Conservation (phyloP, 2,797 vertebrate genomes). For the Tarsius wallacei region DNA sequence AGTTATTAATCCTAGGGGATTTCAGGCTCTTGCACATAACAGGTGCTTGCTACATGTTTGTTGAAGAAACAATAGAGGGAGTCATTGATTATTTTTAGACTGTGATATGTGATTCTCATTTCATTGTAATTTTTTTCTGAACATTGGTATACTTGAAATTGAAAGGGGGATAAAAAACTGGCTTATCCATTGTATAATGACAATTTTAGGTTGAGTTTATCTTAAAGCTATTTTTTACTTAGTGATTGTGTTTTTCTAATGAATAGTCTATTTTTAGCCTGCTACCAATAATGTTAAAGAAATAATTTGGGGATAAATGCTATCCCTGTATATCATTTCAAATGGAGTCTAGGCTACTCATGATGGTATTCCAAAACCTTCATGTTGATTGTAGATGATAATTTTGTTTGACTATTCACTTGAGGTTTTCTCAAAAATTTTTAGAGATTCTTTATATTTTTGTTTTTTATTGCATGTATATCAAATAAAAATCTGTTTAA, state of each 20-base stretch:
- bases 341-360: neutral
- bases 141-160: slow-evolving; percentile 50
- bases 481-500: slow-evolving; percentile 51
- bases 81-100: slow-evolving; percentile 17
- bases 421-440: slow-evolving; percentile 45
- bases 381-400: slow-evolving; percentile 13
- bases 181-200: neutral
- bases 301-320: neutral
- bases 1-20: neutral
- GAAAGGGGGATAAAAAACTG: neutral
- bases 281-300: neutral
- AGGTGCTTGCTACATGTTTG: neutral
- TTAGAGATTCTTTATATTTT: neutral
- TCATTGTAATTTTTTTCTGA: slow-evolving; percentile 28
- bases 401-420: slow-evolving; percentile 52
- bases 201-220: neutral
- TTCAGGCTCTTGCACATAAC: neutral
- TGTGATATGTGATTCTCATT: neutral
- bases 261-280: slow-evolving; percentile 27
- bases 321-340: neutral
- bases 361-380: neutral
- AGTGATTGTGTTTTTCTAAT: slow-evolving; percentile 10
- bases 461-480: neutral
- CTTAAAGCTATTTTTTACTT: slow-evolving; percentile 27
- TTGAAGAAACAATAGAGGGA: slow-evolving; percentile 20